Conservation (phyloP, 2,797 vertebrate species). For the Thunnus albacares region DNA sequence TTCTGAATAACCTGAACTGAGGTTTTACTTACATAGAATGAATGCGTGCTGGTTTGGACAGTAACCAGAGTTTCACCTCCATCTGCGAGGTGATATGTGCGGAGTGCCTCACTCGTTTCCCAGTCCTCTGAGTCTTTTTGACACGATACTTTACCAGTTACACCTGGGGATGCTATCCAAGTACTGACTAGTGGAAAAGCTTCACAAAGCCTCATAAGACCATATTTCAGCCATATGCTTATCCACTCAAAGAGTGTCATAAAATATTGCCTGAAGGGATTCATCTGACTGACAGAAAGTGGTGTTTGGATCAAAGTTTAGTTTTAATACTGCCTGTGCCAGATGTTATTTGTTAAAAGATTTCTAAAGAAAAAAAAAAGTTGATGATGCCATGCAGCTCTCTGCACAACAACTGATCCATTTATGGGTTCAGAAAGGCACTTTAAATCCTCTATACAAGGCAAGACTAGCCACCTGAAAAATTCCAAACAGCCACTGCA, state of each 20-base stretch:
- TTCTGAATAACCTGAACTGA: background rate
- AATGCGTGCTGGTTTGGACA: conserved; percentile 82
- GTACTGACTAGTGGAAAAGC: conserved; percentile 34
- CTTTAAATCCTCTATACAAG: conserved; percentile 14
- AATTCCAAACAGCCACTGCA: conserved; percentile 32
- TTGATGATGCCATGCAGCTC: background rate
- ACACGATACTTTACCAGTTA: background rate
- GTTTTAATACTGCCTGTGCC: background rate
- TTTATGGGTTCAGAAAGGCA: background rate
- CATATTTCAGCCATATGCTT: conserved; percentile 58
- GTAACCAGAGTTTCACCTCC: conserved; percentile 71
- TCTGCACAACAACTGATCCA: background rate
- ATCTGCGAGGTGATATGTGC: conserved; percentile 72
- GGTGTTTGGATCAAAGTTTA: conserved; percentile 4
- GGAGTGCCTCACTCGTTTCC: conserved; percentile 69
- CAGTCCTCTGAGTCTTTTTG: conserved; percentile 65
- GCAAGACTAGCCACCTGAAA: conserved; percentile 1
- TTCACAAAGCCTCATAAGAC: conserved; percentile 58
- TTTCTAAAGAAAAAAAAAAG: background rate
- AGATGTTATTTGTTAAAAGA: background rate
- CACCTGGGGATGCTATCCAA: conserved; percentile 34
- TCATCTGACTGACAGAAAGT: conserved; percentile 58
- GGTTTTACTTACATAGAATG: conserved; percentile 81
- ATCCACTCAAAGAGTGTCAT: conserved; percentile 62
- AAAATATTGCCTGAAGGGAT: conserved; percentile 49